Evolutionary conservation across 2,888 invertebrate species (phyloP).

Genomic region (Agrilus cyanescens): DNA sequence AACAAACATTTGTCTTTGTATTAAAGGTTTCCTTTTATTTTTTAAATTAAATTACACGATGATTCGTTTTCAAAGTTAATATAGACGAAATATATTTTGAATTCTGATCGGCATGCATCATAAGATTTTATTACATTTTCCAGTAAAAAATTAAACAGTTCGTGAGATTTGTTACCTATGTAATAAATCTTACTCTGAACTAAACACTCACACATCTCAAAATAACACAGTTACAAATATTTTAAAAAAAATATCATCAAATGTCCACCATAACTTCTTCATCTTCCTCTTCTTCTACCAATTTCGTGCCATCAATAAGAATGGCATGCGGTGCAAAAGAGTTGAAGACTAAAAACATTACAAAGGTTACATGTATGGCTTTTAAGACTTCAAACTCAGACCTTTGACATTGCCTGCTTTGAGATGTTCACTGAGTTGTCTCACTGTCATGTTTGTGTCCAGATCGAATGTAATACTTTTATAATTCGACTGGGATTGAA

Average conservation of each 20-base stretch:
- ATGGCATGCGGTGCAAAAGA: constrained; percentile 40
- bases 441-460: constrained; percentile 19
- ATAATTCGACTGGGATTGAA: constrained; percentile 21
- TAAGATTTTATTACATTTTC: too few relatives aligned
- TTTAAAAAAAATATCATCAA: constrained; percentile 19
- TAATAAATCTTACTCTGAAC: constrained; percentile 15
- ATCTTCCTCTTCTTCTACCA: constrained; percentile 25
- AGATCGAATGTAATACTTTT: constrained; percentile 24
- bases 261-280: constrained; percentile 29
- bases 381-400: constrained; percentile 5
- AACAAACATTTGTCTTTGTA: too few relatives aligned
- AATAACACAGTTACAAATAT: neutral
- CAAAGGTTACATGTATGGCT: neutral
- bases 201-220: constrained; percentile 1
- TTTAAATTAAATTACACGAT: too few relatives aligned
- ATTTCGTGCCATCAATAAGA: constrained; percentile 39
- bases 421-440: constrained; percentile 20
- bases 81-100: too few relatives aligned
- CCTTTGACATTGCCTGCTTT: constrained; percentile 17
- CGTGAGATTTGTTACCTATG: too few relatives aligned
- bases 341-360: neutral
- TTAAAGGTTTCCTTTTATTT: too few relatives aligned
- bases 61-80: too few relatives aligned
- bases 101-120: too few relatives aligned
- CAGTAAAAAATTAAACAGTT: too few relatives aligned